phyloP scores from a whole-genome alignment of 2,888 invertebrate species.

The Xylocampa areola region DNA sequence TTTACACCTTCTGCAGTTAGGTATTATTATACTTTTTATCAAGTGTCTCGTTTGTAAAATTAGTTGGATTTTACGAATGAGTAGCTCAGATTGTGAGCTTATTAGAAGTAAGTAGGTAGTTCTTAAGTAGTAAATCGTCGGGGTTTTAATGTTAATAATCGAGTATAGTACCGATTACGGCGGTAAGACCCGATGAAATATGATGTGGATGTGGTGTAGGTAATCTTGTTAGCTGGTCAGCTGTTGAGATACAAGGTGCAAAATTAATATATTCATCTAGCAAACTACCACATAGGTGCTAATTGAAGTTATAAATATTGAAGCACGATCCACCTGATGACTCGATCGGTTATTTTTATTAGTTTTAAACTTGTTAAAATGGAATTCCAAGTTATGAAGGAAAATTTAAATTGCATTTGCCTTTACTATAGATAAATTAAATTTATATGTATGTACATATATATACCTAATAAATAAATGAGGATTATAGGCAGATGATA shows the following conservation, averaged over 20 bases:
- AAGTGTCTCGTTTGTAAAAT: constrained; percentile 31
- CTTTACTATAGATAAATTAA: too few species aligned
- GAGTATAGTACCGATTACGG: constrained; percentile 53
- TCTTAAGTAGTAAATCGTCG: constrained; percentile 33
- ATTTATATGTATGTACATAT: too few species aligned
- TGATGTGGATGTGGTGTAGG: constrained; percentile 30
- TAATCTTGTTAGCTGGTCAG: constrained; percentile 51
- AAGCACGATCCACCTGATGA: constrained; percentile 19
- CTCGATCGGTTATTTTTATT: neutral
- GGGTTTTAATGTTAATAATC: constrained; percentile 33
- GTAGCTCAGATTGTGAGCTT: constrained; percentile 34
- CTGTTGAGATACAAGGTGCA: constrained; percentile 53
- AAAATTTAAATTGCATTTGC: too few species aligned
- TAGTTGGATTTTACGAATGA: constrained; percentile 41
- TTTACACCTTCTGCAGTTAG: constrained; percentile 44
- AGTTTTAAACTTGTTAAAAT: too few species aligned
- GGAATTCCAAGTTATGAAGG: too few species aligned
- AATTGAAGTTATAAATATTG: constrained; percentile 29
- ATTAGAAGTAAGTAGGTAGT: constrained; percentile 38
- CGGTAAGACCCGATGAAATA: constrained; percentile 40
- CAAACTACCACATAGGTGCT: constrained; percentile 14
- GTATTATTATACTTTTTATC: constrained; percentile 6
- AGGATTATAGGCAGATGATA: too few species aligned
- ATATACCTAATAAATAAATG: too few species aligned
- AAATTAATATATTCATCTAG: constrained; percentile 23